phyloP scores from a whole-genome alignment of 2,113 vertebrate genomes.

The Tetrao urogallus region DNA sequence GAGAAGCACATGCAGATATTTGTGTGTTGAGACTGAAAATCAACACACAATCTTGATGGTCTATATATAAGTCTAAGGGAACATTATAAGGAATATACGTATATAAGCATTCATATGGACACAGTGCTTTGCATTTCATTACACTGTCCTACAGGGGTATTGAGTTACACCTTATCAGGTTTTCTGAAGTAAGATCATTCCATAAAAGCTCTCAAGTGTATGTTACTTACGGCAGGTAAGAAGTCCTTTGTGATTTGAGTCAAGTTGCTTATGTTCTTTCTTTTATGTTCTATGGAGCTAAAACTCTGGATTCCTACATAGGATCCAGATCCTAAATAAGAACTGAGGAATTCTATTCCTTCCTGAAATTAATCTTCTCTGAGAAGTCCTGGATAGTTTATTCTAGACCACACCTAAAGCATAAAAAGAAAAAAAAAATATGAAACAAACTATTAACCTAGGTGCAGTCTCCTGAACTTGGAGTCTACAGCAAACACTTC shows the following conservation, averaged over 20 bases:
- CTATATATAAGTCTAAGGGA: not conserved
- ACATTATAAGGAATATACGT: not conserved
- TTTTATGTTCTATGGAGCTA: not conserved
- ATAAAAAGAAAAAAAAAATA: not conserved
- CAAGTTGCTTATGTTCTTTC: accelerated
- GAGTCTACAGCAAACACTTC: not conserved
- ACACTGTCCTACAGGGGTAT: not conserved
- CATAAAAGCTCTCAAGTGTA: not conserved
- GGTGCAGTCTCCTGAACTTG: not conserved
- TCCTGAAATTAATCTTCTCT: not conserved
- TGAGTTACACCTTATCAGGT: not conserved
- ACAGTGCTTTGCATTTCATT: not conserved
- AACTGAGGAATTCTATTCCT: accelerated
- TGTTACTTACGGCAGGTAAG: not conserved
- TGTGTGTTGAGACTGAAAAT: not conserved
- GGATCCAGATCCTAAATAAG: not conserved
- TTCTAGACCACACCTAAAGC: not conserved
- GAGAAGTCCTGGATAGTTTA: not conserved
- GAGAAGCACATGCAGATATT: not conserved
- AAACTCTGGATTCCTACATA: not conserved
- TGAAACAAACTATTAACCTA: not conserved
- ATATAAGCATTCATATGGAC: not conserved
- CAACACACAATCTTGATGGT: not conserved
- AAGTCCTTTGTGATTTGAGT: not conserved
- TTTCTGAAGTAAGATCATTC: not conserved